These are phyloP conservation scores for Fabriciana adippe DNA, from an alignment of 2,888 invertebrate genomes.

Conservation along the genomic window DNA sequence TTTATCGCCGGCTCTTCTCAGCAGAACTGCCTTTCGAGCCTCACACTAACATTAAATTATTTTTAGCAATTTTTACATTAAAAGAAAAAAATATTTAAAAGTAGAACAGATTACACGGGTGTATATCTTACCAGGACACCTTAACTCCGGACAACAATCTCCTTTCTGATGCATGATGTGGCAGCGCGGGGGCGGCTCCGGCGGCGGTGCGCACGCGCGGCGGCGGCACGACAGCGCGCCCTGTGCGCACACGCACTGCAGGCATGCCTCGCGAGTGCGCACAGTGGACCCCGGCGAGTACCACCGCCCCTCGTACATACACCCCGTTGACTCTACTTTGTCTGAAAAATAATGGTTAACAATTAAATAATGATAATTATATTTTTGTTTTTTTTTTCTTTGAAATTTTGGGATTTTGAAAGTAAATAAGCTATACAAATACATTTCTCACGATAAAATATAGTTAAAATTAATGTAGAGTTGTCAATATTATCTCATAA, in stretches of 20 bases:
- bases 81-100: too few relatives aligned
- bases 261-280: slow-evolving; percentile 87
- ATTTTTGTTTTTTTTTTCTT: too few relatives aligned
- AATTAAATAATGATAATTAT: too few relatives aligned
- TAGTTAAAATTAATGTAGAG: too few relatives aligned
- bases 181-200: slow-evolving; percentile 88
- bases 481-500: not conserved
- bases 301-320: slow-evolving; percentile 87
- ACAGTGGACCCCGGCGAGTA: slow-evolving; percentile 86
- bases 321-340: slow-evolving; percentile 69
- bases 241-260: slow-evolving; percentile 88
- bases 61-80: too few relatives aligned
- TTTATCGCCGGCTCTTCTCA: too few relatives aligned
- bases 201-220: slow-evolving; percentile 88
- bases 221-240: slow-evolving; percentile 89
- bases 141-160: slow-evolving; percentile 89
- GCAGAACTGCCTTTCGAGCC: too few relatives aligned
- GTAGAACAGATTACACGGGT: not conserved
- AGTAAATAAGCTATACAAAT: too few relatives aligned
- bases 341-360: slow-evolving; percentile 23
- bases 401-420: too few relatives aligned
- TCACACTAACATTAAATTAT: too few relatives aligned
- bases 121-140: slow-evolving; percentile 84
- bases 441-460: too few relatives aligned
- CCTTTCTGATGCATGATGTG: slow-evolving; percentile 85